A percentile compares a stretch with the other conserved stretches of the same genome.
Conservation (phyloP, 1,140 invertebrate genomes). For the Prorops nasuta region DNA sequence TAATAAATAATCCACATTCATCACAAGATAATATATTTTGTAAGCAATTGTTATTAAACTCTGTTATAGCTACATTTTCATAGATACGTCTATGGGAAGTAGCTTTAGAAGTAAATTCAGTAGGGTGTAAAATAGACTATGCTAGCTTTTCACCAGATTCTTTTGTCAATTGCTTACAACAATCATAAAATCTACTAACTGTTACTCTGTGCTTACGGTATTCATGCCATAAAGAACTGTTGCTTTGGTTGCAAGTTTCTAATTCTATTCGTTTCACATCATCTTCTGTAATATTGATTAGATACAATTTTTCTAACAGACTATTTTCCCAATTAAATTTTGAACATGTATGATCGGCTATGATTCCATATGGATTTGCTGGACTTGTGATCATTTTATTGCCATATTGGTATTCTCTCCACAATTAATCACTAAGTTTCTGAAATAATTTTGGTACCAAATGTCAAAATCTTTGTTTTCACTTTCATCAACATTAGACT, state of each 20-base stretch:
- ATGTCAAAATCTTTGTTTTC: slow-evolving; percentile 6
- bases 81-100: slow-evolving; percentile 3
- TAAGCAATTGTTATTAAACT: not conserved
- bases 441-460: not conserved
- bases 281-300: not conserved
- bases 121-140: not conserved
- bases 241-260: not conserved
- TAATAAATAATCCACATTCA: slow-evolving; percentile 30
- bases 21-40: not conserved
- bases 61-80: slow-evolving; percentile 10
- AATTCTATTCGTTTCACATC: not conserved
- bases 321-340: not conserved
- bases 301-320: not conserved
- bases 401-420: not conserved
- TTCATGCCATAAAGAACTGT: not conserved
- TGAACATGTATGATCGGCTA: not conserved
- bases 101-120: not conserved
- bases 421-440: slow-evolving; percentile 1
- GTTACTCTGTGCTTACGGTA: not conserved
- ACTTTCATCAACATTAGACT: not conserved
- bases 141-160: not conserved
- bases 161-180: not conserved
- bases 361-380: not conserved
- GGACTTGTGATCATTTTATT: not conserved
- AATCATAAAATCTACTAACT: slow-evolving; percentile 6